Evolutionary conservation across 1,140 invertebrate species (phyloP).

Genomic region (Ctenoplectra terminalis): DNA sequence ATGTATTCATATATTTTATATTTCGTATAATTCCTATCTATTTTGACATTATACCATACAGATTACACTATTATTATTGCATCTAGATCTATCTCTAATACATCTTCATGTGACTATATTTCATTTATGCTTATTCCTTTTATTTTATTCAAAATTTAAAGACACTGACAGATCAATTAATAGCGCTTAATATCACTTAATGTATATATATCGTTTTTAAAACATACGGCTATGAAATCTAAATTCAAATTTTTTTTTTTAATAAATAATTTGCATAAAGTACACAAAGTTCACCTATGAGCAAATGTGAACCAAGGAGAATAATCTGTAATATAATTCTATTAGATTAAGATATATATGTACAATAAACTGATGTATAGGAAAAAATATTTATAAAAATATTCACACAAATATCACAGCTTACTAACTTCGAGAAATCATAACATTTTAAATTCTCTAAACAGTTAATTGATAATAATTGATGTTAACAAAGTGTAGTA

Average conservation of each 20-base stretch:
- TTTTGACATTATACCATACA: conserved; percentile 11
- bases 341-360: conserved; percentile 12
- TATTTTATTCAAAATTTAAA: not conserved
- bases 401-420: conserved; percentile 71
- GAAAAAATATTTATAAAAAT: conserved; percentile 53
- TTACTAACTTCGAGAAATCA: conserved; percentile 59
- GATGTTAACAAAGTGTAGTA: not conserved
- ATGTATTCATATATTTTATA: conserved; percentile 60
- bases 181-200: not conserved
- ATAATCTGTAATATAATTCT: conserved; percentile 12
- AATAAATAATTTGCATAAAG: conserved; percentile 17
- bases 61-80: conserved; percentile 13
- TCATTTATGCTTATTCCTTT: not conserved
- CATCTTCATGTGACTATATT: not conserved
- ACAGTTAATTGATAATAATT: not conserved
- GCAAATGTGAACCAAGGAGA: not conserved
- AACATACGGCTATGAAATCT: not conserved
- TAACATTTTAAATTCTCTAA: not conserved
- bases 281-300: not conserved
- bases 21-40: conserved; percentile 56
- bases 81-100: conserved; percentile 11
- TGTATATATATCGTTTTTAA: not conserved
- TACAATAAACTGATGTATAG: conserved; percentile 43
- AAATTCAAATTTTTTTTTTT: not conserved
- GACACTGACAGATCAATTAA: not conserved